These are phyloP conservation scores for Pectinophora gossypiella DNA, from an alignment of 1,140 invertebrate species.

Conservation along the genomic window DNA sequence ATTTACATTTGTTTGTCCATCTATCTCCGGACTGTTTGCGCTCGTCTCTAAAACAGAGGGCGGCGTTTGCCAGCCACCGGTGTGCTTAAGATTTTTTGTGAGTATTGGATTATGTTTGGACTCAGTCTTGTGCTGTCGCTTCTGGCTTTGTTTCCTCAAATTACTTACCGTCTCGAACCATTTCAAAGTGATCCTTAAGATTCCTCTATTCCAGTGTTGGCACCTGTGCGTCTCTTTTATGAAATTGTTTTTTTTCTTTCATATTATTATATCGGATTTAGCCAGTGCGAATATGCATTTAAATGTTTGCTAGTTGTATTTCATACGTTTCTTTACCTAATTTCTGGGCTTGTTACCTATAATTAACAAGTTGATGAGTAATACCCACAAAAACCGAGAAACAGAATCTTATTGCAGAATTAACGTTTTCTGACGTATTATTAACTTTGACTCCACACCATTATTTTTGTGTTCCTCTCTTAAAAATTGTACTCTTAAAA, in stretches of 20 bases:
- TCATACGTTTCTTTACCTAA: neutral
- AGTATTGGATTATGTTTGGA: slow-evolving; percentile 44
- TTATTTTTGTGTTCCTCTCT: neutral
- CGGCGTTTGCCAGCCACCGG: slow-evolving; percentile 61
- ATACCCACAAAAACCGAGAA: neutral
- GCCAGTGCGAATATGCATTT: neutral
- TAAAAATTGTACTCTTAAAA: too few species aligned
- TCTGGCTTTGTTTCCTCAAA: slow-evolving; percentile 25
- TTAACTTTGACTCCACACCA: neutral
- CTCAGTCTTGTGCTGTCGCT: slow-evolving; percentile 26
- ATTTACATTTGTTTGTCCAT: slow-evolving; percentile 73
- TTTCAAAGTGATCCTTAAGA: neutral
- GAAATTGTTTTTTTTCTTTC: neutral
- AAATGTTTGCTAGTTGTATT: neutral
- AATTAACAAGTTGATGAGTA: slow-evolving; percentile 4
- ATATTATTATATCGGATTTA: neutral
- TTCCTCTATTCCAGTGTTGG: neutral
- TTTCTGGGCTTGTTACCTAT: neutral
- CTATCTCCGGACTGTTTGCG: slow-evolving; percentile 66
- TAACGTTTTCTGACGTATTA: neutral
- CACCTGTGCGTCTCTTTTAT: neutral
- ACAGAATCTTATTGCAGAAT: too few species aligned
- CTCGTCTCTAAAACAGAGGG: slow-evolving; percentile 70
- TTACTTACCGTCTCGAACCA: slow-evolving; percentile 15
- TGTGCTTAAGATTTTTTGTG: slow-evolving; percentile 42